Percentiles rank a stretch among this genome's conserved stretches.
phyloP scores from a whole-genome alignment of 2,113 vertebrate species.

The Fulica atra region DNA sequence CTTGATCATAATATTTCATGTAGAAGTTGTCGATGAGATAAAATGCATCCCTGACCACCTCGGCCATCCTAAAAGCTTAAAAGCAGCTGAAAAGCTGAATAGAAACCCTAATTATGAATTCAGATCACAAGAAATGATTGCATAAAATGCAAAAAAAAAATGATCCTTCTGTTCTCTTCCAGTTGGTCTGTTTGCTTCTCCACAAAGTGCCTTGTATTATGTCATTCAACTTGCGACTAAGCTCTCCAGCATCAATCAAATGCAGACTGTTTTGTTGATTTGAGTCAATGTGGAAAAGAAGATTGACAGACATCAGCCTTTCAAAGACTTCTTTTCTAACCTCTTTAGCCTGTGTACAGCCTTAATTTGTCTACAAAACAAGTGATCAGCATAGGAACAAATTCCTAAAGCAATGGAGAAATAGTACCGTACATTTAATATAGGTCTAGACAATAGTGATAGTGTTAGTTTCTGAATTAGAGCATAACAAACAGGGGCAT shows the following conservation, averaged over 20 bases:
- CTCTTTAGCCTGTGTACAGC: background rate
- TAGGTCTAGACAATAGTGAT: background rate
- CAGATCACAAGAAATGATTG: background rate
- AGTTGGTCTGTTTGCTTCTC: background rate
- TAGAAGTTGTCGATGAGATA: background rate
- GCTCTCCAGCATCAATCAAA: background rate
- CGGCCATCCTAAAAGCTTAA: background rate
- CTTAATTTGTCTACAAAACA: background rate
- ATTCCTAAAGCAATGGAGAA: background rate
- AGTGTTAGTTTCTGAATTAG: constrained; percentile 42
- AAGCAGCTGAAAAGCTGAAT: background rate
- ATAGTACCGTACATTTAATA: background rate
- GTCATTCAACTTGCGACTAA: background rate
- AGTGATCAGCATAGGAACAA: background rate
- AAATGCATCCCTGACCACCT: background rate
- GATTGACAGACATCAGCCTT: background rate
- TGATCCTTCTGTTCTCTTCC: background rate
- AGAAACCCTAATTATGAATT: background rate
- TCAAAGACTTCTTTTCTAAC: background rate
- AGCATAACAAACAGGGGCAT: constrained; percentile 50
- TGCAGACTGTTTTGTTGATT: background rate
- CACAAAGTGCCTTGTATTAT: background rate
- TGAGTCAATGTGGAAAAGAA: background rate
- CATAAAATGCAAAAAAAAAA: background rate
- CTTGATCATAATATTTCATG: background rate